Percentiles rank a stretch among this genome's conserved stretches.
phyloP scores from a whole-genome alignment of 1,140 invertebrate species.

The Brachionus paranguensis region DNA sequence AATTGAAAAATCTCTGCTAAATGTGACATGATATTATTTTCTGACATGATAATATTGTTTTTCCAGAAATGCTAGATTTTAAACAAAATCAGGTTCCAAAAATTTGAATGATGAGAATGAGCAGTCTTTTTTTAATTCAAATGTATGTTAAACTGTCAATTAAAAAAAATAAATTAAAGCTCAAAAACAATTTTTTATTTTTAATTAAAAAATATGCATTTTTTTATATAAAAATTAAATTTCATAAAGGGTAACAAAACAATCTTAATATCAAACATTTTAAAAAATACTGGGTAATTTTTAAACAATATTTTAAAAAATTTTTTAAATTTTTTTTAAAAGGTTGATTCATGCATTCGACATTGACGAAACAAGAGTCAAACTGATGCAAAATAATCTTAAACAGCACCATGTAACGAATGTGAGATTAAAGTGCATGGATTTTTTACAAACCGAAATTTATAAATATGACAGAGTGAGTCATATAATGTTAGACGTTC shows the following conservation, averaged over 20 bases:
- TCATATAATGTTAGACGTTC: slow-evolving; percentile 87
- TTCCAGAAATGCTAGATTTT: too few species aligned
- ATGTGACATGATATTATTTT: too few species aligned
- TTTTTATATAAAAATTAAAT: background rate
- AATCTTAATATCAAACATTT: slow-evolving; percentile 22
- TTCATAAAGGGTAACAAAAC: slow-evolving; percentile 35
- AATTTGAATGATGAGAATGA: too few species aligned
- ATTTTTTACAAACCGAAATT: slow-evolving; percentile 65
- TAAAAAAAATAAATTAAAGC: background rate
- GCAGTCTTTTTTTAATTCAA: too few species aligned
- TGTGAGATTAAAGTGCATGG: slow-evolving; percentile 65
- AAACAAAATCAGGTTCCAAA: too few species aligned
- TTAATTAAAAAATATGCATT: too few species aligned
- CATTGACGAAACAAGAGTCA: slow-evolving; percentile 63
- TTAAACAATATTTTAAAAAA: background rate
- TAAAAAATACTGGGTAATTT: slow-evolving; percentile 29
- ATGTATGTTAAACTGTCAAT: too few species aligned
- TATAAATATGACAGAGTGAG: slow-evolving; percentile 65
- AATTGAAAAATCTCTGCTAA: too few species aligned
- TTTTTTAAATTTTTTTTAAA: background rate
- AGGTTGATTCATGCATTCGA: slow-evolving; percentile 78
- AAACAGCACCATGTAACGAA: slow-evolving; percentile 50
- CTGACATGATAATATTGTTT: too few species aligned
- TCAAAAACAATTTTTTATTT: too few species aligned
- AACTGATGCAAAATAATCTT: slow-evolving; percentile 63